phyloP scores from a whole-genome alignment of 2,888 invertebrate species.

The Rhagonycha lutea region DNA sequence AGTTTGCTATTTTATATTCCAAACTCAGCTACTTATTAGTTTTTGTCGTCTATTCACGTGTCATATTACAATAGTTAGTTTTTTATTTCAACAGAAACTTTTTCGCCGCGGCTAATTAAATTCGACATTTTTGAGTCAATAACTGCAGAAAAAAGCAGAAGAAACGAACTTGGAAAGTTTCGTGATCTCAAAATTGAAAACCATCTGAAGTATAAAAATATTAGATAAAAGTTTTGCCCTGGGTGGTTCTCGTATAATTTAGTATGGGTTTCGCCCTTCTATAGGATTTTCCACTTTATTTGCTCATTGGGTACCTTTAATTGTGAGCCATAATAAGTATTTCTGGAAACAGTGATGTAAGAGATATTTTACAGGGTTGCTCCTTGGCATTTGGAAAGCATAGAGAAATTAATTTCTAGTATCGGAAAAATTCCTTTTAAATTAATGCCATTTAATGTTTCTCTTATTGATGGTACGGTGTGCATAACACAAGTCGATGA shows the following conservation, averaged over 20 bases:
- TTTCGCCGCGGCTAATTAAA: not conserved
- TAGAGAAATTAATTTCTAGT: not conserved
- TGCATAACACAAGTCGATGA: not conserved
- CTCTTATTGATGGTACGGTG: not conserved
- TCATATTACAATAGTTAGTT: not conserved
- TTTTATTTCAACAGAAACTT: not conserved
- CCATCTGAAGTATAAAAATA: too few species aligned
- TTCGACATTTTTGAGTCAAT: not conserved
- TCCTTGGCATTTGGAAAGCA: not conserved
- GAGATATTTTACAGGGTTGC: not conserved
- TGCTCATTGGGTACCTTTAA: too few species aligned
- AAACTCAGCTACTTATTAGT: not conserved
- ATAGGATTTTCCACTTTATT: too few species aligned
- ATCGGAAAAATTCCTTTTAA: not conserved
- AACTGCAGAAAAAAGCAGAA: not conserved
- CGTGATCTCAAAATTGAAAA: too few species aligned
- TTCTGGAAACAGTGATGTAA: too few species aligned
- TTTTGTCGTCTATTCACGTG: not conserved
- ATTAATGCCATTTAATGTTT: not conserved
- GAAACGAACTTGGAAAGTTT: not conserved
- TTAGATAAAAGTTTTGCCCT: too few species aligned
- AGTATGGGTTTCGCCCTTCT: too few species aligned
- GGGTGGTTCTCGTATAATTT: too few species aligned
- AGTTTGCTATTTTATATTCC: conserved; percentile 15
- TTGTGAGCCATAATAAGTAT: too few species aligned